Evolutionary conservation across 2,888 invertebrate genomes (phyloP), one percentile per base, ranked within the genome.

Genomic region (Pherbina coryleti): DNA sequence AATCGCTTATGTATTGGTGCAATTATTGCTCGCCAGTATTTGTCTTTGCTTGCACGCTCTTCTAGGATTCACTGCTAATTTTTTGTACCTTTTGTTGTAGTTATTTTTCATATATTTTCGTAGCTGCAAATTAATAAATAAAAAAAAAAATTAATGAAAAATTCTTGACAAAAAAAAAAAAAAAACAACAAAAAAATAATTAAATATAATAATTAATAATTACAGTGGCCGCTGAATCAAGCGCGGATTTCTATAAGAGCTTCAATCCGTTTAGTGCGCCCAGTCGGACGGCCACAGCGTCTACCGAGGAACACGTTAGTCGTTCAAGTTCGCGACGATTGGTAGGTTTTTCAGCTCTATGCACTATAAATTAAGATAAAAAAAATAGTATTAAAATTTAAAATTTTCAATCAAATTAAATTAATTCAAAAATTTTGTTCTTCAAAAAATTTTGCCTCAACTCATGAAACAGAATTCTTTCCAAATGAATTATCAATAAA

Each of bases 211-310:
- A 91, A 92, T 81, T 82, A 86, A 88, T 88, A 83, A 84, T 94
- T 94, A 91, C 94, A 94, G 94, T 94, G 94, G 94, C 94, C 92
- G 94, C 94, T 91, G 94, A 94, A 92, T 93, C 94, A 91, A 92
- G 93, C 91, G 91, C 91, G 93, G 95, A 95, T 93, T 94, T 93
- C 95, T 95, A 93, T 95, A 95, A 95, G 94, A 93, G 92, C 93
- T 93, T 92, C 93, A 92, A 92, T 91, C 91, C 91, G 92, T 94
- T 92, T 94, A 94, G 93, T 84, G 88, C 91, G 90, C 91, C 91
- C 88, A 91, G 91, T 90, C 92, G 92, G 91, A 83, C 83, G 78
- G 90, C 90, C 89, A 88, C 90, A 89, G 92, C 84, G 79, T 78
- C 85, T 82, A 83, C 84, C 86, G 87, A 88, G 85, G 88, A 87